Percentiles rank a stretch among this genome's conserved stretches.
phyloP scores from a whole-genome alignment of 1,140 invertebrate genomes.

The Macrobrachium rosenbergii region DNA sequence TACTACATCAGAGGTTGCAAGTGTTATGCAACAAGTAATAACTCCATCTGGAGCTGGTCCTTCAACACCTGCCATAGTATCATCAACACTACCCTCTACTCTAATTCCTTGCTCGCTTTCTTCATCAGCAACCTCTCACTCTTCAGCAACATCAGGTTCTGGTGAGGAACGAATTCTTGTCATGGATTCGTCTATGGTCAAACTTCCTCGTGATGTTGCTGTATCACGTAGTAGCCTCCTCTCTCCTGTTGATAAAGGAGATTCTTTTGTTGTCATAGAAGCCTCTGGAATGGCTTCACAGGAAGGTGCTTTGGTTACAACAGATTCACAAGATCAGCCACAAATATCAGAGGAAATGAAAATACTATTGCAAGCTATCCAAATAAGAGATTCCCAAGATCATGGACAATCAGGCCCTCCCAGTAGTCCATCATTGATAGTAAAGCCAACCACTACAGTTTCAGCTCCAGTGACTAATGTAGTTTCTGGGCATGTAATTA shows the following conservation, averaged over 20 bases:
- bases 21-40: constrained; percentile 46
- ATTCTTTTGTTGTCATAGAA: constrained; percentile 64
- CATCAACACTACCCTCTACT: constrained; percentile 4
- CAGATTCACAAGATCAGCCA: constrained; percentile 57
- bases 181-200: constrained; percentile 59
- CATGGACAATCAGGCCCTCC: constrained; percentile 40
- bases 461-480: constrained; percentile 7
- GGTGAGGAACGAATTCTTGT: constrained; percentile 59
- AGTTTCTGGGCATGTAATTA: constrained; percentile 28
- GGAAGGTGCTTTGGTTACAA: constrained; percentile 26
- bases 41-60: constrained; percentile 20
- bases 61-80: not conserved
- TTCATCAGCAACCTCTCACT: constrained; percentile 38
- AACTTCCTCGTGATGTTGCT: constrained; percentile 41
- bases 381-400: constrained; percentile 59
- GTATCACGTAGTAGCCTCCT: constrained; percentile 45
- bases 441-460: constrained; percentile 13
- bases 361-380: constrained; percentile 58
- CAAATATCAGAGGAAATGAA: constrained; percentile 64
- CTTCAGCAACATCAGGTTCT: constrained; percentile 36
- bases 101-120: constrained; percentile 30
- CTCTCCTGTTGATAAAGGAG: constrained; percentile 44
- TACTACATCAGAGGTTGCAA: constrained; percentile 15
- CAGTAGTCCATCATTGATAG: constrained; percentile 30
- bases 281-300: constrained; percentile 62